Base-by-base conservation (phyloP, 2,797 vertebrate species). In the Ceryle rudis region DNA sequence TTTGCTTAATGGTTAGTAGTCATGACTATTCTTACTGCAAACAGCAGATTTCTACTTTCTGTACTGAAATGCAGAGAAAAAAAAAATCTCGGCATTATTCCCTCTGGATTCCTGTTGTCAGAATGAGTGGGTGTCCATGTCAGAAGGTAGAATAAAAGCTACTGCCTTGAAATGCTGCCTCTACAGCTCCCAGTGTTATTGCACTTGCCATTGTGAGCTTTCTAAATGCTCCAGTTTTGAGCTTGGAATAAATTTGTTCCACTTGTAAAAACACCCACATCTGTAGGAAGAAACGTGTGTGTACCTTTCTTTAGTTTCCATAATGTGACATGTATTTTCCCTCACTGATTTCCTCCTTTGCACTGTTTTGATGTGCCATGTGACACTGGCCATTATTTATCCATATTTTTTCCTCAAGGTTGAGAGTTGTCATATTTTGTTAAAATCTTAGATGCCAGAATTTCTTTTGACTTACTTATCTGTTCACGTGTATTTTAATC, bases 131-230 rank as follows among this genome's bases (percentile, higher is more conserved):
- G 95, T 61, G 95, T 96, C 92, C 66, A 60, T 0, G 0, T 95
- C 95, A 97, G 64, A 65, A 97, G 79, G 69, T 25, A 85, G 95
- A 95, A 95, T 82, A 89, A 94, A 80, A 67, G 78, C 52, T 79
- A 10, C 71, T 70, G 71, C 81, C 61, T 95, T 87, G 89, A 93
- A 90, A 29, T 46, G 47, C 86, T 94, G 55, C 86, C 57, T 94
- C 86, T 91, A 3, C 67, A 87, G 71, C 86, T 87, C 78, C 78
- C 81, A 19, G 55, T 84, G 86, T 82, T 81, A 70, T 7, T 86
- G 86, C 47, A 71, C 47, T 93, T 96, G 83, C 96, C 81, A 84
- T 52, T 0, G 0, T 66, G 64, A 92, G 86, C 78, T 89, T 95
- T 92, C 67, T 57, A 82, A 94, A 64, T n/a, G 74, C 78, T 87